These are phyloP conservation scores for Labia minor DNA, from an alignment of 2,888 invertebrate species.

Conservation along the genomic window DNA sequence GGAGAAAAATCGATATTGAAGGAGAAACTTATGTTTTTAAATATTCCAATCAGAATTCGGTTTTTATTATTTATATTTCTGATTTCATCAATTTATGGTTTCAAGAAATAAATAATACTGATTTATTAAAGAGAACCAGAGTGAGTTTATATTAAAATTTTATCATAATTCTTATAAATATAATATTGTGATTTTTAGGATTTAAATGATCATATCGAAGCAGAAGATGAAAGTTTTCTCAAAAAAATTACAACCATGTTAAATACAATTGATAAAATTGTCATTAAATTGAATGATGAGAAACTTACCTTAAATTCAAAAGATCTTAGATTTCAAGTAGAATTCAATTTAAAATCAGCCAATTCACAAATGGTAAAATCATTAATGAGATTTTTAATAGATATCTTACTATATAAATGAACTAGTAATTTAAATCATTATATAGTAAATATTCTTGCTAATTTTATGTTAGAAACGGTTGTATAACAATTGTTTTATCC, in stretches of 20 bases:
- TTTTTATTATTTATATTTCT: background rate
- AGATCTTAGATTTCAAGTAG: background rate
- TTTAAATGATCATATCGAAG: background rate
- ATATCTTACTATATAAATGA: too few species aligned
- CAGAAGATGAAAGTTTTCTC: background rate
- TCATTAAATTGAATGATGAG: background rate
- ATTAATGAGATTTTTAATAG: too few species aligned
- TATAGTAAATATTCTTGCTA: too few species aligned
- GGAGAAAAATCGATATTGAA: background rate
- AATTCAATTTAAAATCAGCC: background rate
- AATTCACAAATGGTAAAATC: background rate
- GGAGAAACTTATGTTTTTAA: background rate
- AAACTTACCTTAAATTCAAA: background rate
- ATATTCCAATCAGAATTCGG: background rate
- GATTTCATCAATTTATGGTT: background rate
- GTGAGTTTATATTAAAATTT: background rate
- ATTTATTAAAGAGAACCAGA: background rate
- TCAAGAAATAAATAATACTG: background rate
- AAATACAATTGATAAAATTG: background rate
- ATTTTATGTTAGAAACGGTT: too few species aligned
- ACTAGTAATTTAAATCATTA: too few species aligned
- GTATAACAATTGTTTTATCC: too few species aligned
- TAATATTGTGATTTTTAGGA: background rate
- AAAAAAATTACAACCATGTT: background rate
- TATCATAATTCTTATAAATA: too few species aligned